Conservation (phyloP, 2,113 vertebrate genomes). For the Marcusenius ussheri region DNA sequence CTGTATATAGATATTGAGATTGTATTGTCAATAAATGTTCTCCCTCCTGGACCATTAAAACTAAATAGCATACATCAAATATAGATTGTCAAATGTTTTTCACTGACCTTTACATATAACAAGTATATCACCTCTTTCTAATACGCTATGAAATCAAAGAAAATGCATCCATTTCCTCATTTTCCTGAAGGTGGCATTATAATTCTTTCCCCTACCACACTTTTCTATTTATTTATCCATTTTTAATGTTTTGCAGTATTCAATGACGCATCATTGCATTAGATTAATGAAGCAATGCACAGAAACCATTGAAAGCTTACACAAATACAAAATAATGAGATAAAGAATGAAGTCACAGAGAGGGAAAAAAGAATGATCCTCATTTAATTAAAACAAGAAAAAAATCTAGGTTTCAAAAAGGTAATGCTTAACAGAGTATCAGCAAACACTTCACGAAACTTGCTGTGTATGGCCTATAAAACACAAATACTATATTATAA, state of each 20-base stretch:
- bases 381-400: constrained; percentile 6
- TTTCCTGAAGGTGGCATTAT: background rate
- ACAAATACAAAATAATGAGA: constrained; percentile 1
- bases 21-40: background rate
- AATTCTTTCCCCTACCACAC: background rate
- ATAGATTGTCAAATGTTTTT: background rate
- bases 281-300: background rate
- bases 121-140: background rate
- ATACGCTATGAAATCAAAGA: background rate
- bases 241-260: background rate
- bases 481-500: background rate
- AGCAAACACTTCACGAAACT: background rate
- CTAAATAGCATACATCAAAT: background rate
- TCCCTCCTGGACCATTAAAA: background rate
- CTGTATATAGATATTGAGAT: background rate
- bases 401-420: background rate
- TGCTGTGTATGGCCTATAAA: background rate
- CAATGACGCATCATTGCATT: background rate
- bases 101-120: background rate
- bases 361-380: background rate
- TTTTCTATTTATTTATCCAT: background rate
- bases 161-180: background rate
- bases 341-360: background rate
- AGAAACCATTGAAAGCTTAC: background rate
- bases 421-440: background rate